These are phyloP conservation scores for Ibycter americanus DNA, from an alignment of 2,797 vertebrate species.

Conservation along the genomic window DNA sequence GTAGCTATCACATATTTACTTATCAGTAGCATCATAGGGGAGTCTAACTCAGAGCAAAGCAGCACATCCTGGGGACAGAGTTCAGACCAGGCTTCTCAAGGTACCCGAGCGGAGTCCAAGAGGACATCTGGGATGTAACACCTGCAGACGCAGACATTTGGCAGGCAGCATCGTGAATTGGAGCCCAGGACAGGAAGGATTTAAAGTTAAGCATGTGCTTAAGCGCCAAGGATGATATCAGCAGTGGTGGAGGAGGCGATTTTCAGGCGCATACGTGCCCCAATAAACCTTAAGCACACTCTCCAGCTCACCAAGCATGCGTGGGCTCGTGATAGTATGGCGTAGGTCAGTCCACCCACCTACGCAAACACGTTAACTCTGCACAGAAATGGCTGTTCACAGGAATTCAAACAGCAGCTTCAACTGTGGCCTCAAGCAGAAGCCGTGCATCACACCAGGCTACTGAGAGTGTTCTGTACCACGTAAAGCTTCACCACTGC, in stretches of 20 bases:
- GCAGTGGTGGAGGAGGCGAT: background rate
- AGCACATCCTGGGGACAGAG: background rate
- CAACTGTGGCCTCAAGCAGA: background rate
- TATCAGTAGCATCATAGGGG: background rate
- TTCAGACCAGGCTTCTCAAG: background rate
- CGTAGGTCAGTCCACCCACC: background rate
- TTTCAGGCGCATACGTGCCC: background rate
- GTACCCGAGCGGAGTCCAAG: background rate
- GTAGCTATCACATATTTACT: background rate
- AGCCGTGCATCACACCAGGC: background rate
- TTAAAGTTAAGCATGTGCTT: background rate
- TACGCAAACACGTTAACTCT: background rate
- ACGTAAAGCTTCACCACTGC: background rate
- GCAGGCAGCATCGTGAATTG: fast-evolving
- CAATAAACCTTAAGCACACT: background rate
- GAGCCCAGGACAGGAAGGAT: background rate
- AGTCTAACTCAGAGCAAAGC: background rate
- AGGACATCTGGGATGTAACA: background rate
- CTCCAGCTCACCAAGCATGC: background rate
- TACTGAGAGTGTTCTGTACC: background rate
- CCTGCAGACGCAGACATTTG: background rate
- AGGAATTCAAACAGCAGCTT: background rate
- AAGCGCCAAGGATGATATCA: background rate
- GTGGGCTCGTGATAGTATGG: fast-evolving
- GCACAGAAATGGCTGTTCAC: background rate